Evolutionary conservation across 2,797 vertebrate genomes (phyloP).

Genomic region (Psittacula echo): DNA sequence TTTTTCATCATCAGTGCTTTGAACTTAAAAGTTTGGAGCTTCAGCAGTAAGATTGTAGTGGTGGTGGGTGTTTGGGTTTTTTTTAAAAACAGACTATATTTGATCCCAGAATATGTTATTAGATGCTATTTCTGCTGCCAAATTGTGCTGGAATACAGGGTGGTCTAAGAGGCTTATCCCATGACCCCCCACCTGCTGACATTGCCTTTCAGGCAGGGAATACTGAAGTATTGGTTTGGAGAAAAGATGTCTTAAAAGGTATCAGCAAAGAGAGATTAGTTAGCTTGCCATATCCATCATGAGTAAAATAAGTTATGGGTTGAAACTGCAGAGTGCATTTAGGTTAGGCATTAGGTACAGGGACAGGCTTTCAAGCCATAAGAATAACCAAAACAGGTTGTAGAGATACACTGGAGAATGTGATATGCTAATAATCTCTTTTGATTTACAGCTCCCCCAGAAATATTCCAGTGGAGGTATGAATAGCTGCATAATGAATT

Average conservation of each 20-base stretch:
- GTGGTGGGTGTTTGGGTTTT: not conserved
- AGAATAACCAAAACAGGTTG: not conserved
- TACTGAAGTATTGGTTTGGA: not conserved
- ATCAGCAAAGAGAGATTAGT: not conserved
- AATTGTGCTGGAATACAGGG: not conserved
- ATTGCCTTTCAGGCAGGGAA: not conserved
- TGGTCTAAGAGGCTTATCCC: not conserved
- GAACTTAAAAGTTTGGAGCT: constrained; percentile 9
- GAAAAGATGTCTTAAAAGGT: not conserved
- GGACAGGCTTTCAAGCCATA: not conserved
- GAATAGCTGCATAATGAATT: constrained; percentile 11
- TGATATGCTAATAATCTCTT: not conserved
- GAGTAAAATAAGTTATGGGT: not conserved
- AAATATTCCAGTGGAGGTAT: not conserved
- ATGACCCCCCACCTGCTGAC: not conserved
- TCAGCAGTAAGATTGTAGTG: not conserved
- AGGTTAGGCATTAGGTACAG: not conserved
- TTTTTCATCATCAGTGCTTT: not conserved
- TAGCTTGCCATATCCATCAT: not conserved
- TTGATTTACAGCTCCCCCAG: constrained; percentile 8
- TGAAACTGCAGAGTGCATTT: not conserved
- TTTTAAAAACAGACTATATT: not conserved
- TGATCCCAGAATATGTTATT: not conserved
- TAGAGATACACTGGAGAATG: not conserved
- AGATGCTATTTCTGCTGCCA: not conserved